Conservation (phyloP, 2,888 invertebrate genomes). For the Andricus curvator region DNA sequence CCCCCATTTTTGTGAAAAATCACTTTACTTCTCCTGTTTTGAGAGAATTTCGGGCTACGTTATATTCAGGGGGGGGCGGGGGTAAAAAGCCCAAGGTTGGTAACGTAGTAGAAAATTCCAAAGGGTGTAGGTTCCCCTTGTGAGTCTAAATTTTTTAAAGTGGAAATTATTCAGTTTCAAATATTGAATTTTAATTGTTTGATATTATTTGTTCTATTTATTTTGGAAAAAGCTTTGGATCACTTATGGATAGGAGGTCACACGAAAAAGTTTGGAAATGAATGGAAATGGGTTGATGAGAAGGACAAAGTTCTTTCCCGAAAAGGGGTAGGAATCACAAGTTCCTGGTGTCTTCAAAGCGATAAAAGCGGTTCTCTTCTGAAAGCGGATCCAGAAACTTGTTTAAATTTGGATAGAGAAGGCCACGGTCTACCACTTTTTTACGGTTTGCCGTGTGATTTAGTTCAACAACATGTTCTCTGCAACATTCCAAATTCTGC, state of each 20-base stretch:
- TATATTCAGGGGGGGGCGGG: too few relatives aligned
- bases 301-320: constrained; percentile 45
- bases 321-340: constrained; percentile 45
- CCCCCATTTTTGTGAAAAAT: too few relatives aligned
- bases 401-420: constrained; percentile 59
- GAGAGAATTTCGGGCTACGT: too few relatives aligned
- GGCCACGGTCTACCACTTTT: constrained; percentile 55
- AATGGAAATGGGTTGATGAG: constrained; percentile 58
- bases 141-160: neutral
- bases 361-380: constrained; percentile 46
- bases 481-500: constrained; percentile 38
- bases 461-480: constrained; percentile 50
- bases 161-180: too few relatives aligned
- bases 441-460: constrained; percentile 56
- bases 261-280: constrained; percentile 47
- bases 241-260: constrained; percentile 59
- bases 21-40: too few relatives aligned
- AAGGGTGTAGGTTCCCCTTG: too few relatives aligned
- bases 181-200: neutral
- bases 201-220: neutral
- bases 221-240: constrained; percentile 50
- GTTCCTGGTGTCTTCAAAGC: constrained; percentile 56
- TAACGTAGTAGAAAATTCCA: too few relatives aligned
- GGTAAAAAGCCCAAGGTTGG: too few relatives aligned
- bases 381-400: constrained; percentile 53